Base-by-base conservation (phyloP, 2,888 invertebrate genomes). In the Clunio marinus region DNA sequence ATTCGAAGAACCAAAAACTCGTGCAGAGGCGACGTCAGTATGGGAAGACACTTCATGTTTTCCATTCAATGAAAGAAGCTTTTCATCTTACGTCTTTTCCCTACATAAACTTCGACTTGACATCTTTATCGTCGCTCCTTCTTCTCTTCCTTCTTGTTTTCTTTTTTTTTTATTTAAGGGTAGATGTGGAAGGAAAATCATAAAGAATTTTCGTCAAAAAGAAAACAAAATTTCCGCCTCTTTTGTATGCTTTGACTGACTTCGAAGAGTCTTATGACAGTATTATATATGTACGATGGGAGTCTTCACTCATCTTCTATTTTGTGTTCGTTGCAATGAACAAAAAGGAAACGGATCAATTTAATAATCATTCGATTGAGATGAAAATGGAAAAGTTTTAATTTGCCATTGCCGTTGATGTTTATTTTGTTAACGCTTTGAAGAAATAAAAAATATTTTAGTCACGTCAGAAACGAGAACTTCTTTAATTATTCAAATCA, bases 71-170 rank as follows among this genome's bases (percentile, higher is more conserved):
- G 37, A 63, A 37, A 46, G 63, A 24, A 66, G 55, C 66, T 66
- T 66, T 66, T 28, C 66, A 55, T 55, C 55, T 55, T 35, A 28
- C 27, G 22, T 24, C 66, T 35, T 45, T 46, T 55, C 5, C 51
- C 10, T n/a, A 32, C 51, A 66, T 35, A 65, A 20, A 55, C 51
- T 32, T 46, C 27, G 15, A 22, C 55, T 66, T 55, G 66, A 66
- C 66, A 66, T 66, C 66, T 66, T 66, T 66, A 66, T 66, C 66
- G 32, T 45, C 32, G 55, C n/a, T 41, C 22, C 51, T 17, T 17
- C 22, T 17, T 51, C 51, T 51, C 41, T 41, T 15, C n/a, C n/a
- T n/a, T n/a, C n/a, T n/a, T 41, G n/a, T 41, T 15, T 13, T 15
- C 2, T 5, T 41, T 32, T 32, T 5, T 46, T 13, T 3, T 46